phyloP scores from a whole-genome alignment of 92 coral and sea anemone species.

The Galaxea fascicularis region DNA sequence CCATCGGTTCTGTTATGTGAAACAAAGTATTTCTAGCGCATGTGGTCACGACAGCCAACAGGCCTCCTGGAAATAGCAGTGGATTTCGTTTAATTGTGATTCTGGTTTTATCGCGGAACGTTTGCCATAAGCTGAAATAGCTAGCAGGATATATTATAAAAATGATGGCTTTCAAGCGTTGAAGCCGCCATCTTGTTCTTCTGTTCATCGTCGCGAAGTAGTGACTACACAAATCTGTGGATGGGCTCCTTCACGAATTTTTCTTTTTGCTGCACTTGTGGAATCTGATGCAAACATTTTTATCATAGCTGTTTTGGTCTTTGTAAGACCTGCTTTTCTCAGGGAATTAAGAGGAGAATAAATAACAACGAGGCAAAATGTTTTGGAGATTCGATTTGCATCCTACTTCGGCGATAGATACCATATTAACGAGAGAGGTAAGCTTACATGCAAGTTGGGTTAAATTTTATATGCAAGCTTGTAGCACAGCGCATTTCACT shows the following conservation, averaged over 20 bases:
- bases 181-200: slow-evolving; percentile 34
- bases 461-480: neutral
- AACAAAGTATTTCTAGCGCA: slow-evolving; percentile 51
- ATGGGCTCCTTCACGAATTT: slow-evolving; percentile 32
- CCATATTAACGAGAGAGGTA: slow-evolving; percentile 95
- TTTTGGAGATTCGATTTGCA: slow-evolving; percentile 99
- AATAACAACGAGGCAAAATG: slow-evolving; percentile 75
- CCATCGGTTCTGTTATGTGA: slow-evolving; percentile 34
- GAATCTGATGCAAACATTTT: slow-evolving; percentile 27
- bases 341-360: slow-evolving; percentile 2
- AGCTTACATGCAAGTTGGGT: slow-evolving; percentile 2
- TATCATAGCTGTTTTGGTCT: slow-evolving; percentile 29
- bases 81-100: slow-evolving; percentile 40
- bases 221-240: slow-evolving; percentile 25
- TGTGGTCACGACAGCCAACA: slow-evolving; percentile 62
- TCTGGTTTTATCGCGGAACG: slow-evolving; percentile 35
- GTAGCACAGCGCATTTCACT: slow-evolving; percentile 9
- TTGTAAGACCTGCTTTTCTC: slow-evolving; percentile 24
- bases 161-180: slow-evolving; percentile 26
- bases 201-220: neutral
- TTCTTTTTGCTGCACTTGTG: slow-evolving; percentile 7
- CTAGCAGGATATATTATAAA: slow-evolving; percentile 1
- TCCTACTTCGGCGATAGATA: slow-evolving; percentile 93
- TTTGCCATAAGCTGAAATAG: slow-evolving; percentile 7
- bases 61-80: slow-evolving; percentile 37